A percentile compares a stretch with the other conserved stretches of the same genome.
Evolutionary conservation across 2,888 invertebrate species (phyloP).

Genomic region (Phymatocera aterrima): DNA sequence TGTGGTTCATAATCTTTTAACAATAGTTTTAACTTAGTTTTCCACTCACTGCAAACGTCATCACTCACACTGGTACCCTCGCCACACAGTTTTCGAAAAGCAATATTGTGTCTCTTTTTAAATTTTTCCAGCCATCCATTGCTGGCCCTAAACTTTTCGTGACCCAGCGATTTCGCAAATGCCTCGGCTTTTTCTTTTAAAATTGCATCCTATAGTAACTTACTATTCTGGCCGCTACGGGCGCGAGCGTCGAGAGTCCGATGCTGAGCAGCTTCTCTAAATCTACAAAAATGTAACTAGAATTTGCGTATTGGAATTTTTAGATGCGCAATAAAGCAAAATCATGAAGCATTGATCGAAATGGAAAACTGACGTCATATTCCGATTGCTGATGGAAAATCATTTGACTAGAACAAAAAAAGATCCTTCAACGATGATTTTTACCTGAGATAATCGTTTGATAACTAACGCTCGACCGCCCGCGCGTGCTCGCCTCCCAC

Average conservation of each 20-base stretch:
- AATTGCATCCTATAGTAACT: not conserved
- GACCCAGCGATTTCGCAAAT: constrained; percentile 47
- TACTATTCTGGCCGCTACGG: not conserved
- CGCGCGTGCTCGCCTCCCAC: not conserved
- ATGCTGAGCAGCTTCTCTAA: too few species aligned
- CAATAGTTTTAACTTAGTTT: constrained; percentile 53
- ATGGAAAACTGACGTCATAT: too few species aligned
- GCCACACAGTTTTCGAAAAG: constrained; percentile 51
- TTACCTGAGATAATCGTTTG: too few species aligned
- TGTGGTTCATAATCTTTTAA: constrained; percentile 50
- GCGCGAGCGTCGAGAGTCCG: not conserved
- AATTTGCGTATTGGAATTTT: too few species aligned
- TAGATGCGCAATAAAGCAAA: too few species aligned
- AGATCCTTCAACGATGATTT: too few species aligned
- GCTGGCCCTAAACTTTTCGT: constrained; percentile 55
- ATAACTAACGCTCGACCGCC: too few species aligned
- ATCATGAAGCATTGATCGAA: too few species aligned
- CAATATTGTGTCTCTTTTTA: constrained; percentile 58
- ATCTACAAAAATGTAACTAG: too few species aligned
- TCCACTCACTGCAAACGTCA: constrained; percentile 58
- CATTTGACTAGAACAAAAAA: too few species aligned
- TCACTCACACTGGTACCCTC: constrained; percentile 55
- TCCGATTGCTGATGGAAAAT: too few species aligned
- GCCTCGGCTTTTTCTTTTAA: constrained; percentile 45
- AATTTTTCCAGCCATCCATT: constrained; percentile 61